Conservation (phyloP, 2,113 vertebrate genomes). For the Aplodontia rufa region DNA sequence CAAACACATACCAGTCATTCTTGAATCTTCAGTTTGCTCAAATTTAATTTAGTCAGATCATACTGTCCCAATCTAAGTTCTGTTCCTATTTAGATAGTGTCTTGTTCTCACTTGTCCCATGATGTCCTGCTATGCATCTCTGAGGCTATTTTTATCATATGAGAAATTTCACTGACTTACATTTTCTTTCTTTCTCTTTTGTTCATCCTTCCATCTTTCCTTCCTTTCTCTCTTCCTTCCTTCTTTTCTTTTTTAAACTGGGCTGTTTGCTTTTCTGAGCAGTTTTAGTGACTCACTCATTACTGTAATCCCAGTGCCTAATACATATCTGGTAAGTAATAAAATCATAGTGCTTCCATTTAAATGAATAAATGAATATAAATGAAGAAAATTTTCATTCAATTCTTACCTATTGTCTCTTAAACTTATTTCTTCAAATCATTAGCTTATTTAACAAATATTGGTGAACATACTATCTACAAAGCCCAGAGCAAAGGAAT, state of each 20-base stretch:
- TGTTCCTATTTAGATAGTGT: not conserved
- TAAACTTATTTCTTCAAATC: not conserved
- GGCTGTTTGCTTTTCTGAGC: not conserved
- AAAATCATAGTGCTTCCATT: not conserved
- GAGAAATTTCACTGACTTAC: not conserved
- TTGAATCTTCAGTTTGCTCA: constrained; percentile 1
- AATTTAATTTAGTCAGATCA: not conserved
- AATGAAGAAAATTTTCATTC: not conserved
- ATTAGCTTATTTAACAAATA: constrained; percentile 25
- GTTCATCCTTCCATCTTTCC: not conserved
- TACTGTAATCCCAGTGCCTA: not conserved
- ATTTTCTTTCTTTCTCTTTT: not conserved
- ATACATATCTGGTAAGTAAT: not conserved
- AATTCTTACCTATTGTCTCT: not conserved
- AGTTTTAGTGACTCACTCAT: not conserved
- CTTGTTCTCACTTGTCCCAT: not conserved
- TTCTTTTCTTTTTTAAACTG: not conserved
- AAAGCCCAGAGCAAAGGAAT: not conserved
- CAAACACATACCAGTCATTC: not conserved
- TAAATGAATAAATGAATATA: not conserved
- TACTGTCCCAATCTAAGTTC: not conserved
- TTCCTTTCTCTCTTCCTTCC: not conserved
- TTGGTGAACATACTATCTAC: not conserved
- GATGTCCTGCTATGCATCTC: not conserved
- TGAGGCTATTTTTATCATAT: not conserved